Evolutionary conservation across 2,113 vertebrate genomes (phyloP).

Genomic region (Neofelis nebulosa): DNA sequence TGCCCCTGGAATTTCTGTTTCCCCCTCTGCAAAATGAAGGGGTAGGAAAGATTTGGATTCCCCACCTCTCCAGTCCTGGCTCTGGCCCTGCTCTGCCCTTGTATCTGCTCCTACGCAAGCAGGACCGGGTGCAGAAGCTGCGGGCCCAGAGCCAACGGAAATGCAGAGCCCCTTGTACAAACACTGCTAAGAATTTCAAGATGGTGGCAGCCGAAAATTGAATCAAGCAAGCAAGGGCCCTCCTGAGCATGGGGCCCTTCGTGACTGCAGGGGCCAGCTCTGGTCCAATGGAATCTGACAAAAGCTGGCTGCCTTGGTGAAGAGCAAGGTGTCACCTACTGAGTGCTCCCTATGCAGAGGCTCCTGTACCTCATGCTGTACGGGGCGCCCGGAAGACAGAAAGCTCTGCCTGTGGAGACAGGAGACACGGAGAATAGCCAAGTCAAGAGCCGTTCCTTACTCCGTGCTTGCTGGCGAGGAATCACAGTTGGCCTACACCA

Average conservation of each 20-base stretch:
- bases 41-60: not conserved
- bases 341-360: not conserved
- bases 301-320: not conserved
- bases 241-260: not conserved
- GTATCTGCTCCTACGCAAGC: no score
- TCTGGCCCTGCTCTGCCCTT: not conserved
- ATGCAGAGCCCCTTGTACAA: not conserved
- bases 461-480: not conserved
- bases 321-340: not conserved
- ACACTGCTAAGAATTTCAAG: not conserved
- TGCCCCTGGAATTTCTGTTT: not conserved
- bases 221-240: fast-evolving
- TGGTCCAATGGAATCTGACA: not conserved
- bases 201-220: not conserved
- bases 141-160: not conserved
- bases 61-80: not conserved
- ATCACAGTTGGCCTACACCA: not conserved
- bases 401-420: not conserved
- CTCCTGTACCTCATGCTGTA: not conserved
- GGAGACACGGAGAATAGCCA: not conserved
- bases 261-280: not conserved
- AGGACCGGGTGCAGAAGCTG: not conserved
- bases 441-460: not conserved
- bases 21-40: not conserved
- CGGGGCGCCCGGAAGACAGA: not conserved